Base-by-base conservation (phyloP, 2,888 invertebrate genomes). In the Dicyrtoma fusca region DNA sequence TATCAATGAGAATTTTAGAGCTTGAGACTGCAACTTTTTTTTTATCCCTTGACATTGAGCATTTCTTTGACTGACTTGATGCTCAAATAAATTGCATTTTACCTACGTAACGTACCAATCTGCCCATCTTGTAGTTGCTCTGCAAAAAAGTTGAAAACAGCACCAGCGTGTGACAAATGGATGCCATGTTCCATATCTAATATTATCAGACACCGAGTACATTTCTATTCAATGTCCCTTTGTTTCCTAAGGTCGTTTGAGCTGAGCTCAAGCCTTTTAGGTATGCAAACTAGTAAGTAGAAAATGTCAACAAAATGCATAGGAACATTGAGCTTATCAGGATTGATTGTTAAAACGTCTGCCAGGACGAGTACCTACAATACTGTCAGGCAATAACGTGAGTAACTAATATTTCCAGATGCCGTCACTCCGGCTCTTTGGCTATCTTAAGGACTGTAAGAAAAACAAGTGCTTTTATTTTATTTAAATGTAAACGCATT, bases 1-100 rank as follows among this genome's bases (percentile, higher is more conserved):
- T 23, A 68, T 68, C 57, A 57, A 68, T 68, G 57, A 68, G 68
- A 57, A 13, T 45, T 44, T 44, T 13, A 68, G 49, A 66, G 66
- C 25, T 66, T 66, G 25, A 53, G 44, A 45, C 42, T 68, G 55
- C 45, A 23, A 19, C 42, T 34, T 55, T 21, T n/a, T 42, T 42
- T 45, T 19, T 51, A 45, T 55, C 57, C 57, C 11, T 57, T 44
- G 57, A 44, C 68, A 59, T 68, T 68, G 57, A 68, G 57, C 57
- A 57, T 57, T 68, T 68, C 57, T 57, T 68, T 19, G 64, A 64
- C 61, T 5, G 65, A 55, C 21, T 21, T 55, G 21, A 13, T 23
- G 21, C 14, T 44, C 44, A 61, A 61, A 61, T 61, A 19, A 61
- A 61, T 42, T 61, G 61, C 61, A 61, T 34, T 44, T 17, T 42